Percentiles rank a stretch among this genome's conserved stretches.
Conservation (phyloP, 2,113 vertebrate species). For the Corydoras maculifer region DNA sequence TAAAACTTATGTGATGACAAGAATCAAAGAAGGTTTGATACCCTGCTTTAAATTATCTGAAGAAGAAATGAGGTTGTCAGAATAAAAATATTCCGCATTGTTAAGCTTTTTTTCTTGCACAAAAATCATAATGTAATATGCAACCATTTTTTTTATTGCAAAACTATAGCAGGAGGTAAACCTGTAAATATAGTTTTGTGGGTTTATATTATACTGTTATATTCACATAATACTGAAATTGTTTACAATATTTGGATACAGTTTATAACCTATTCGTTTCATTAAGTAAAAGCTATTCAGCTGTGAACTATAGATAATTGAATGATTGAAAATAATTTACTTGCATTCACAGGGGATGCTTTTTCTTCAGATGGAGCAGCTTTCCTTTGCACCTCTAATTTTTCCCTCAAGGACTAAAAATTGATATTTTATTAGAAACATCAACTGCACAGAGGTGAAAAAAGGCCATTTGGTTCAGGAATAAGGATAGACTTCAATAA, state of each 20-base stretch:
- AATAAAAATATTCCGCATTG: background rate
- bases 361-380: constrained; percentile 37
- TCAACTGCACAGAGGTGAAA: constrained; percentile 52
- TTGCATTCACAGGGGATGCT: constrained; percentile 19
- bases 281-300: no score
- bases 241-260: no score
- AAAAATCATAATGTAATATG: no score
- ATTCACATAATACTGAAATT: no score
- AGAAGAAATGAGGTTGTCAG: background rate
- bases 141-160: no score
- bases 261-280: no score
- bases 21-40: background rate
- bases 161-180: no score
- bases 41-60: background rate
- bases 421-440: constrained; percentile 59
- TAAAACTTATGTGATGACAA: background rate
- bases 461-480: constrained; percentile 26
- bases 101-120: no score
- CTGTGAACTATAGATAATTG: no score
- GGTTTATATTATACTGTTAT: no score
- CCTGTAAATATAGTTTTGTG: no score
- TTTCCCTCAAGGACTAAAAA: constrained; percentile 23
- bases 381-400: constrained; percentile 24
- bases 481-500: no score
- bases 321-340: background rate